A percentile compares a stretch with the other conserved stretches of the same genome.
Conservation (phyloP, 2,888 invertebrate genomes). For the Meteorus colon region DNA sequence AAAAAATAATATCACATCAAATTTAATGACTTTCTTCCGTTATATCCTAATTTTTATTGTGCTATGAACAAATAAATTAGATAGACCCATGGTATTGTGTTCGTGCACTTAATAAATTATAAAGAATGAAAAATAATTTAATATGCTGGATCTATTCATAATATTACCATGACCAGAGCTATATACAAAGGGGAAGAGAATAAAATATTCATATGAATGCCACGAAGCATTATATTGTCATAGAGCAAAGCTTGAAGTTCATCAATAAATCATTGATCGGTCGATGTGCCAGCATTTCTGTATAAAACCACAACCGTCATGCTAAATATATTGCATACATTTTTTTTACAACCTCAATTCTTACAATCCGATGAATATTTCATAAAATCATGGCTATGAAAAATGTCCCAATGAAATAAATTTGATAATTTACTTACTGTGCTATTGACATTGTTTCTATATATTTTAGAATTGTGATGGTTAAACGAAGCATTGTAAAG, state of each 20-base stretch:
- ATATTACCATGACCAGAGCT: neutral
- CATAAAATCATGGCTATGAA: no score
- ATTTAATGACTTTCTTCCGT: no score
- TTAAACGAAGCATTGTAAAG: neutral
- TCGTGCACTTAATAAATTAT: no score
- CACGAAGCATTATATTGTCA: constrained; percentile 8
- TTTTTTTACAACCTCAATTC: neutral
- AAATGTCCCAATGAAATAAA: neutral
- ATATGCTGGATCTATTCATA: no score
- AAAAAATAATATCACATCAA: no score
- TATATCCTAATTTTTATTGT: no score
- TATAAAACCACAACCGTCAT: neutral
- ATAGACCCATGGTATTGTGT: no score
- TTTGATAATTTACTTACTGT: neutral
- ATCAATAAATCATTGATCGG: constrained; percentile 21
- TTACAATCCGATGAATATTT: neutral
- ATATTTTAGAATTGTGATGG: neutral
- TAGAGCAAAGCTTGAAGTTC: neutral
- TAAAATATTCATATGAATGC: constrained; percentile 24
- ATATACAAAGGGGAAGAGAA: neutral
- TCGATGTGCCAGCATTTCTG: neutral
- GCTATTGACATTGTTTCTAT: neutral
- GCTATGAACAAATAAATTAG: no score
- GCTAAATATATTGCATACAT: neutral
- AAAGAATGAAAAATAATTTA: no score